Percentiles rank a stretch among this genome's conserved stretches.
phyloP scores from a whole-genome alignment of 2,797 vertebrate species.

The Taeniopygia guttata region DNA sequence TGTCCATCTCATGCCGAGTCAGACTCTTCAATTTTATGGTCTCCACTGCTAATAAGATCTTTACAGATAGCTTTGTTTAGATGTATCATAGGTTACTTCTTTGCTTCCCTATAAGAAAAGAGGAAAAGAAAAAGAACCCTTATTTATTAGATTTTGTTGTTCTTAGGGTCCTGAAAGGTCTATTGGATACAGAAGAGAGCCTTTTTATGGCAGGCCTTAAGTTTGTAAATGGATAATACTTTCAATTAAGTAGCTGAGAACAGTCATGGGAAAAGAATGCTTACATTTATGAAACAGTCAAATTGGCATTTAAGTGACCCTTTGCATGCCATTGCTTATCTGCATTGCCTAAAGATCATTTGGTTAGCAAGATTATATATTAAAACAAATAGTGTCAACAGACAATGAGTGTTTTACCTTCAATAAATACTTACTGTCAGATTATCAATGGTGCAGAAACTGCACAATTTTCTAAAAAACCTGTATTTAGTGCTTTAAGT shows the following conservation, averaged over 20 bases:
- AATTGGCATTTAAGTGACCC: conserved; percentile 84
- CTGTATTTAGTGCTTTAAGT: conserved; percentile 75
- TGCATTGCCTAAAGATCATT: conserved; percentile 78
- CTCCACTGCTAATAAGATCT: conserved; percentile 60
- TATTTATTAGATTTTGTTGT: conserved; percentile 81
- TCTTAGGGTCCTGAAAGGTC: conserved; percentile 75
- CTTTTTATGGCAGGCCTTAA: conserved; percentile 73
- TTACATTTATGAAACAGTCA: conserved; percentile 78
- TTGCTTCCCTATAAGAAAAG: conserved; percentile 52
- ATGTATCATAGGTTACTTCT: conserved; percentile 54
- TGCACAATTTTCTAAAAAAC: conserved; percentile 63
- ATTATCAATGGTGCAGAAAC: conserved; percentile 81
- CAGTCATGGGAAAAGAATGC: conserved; percentile 79
- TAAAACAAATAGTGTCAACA: conserved; percentile 82
- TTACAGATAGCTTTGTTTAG: conserved; percentile 71
- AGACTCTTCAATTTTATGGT: conserved; percentile 59
- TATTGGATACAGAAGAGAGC: conserved; percentile 72
- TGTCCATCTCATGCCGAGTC: conserved; percentile 27
- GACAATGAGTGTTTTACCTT: conserved; percentile 81
- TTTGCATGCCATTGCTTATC: conserved; percentile 82
- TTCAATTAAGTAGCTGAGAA: conserved; percentile 76
- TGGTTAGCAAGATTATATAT: conserved; percentile 83
- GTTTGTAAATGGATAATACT: conserved; percentile 79
- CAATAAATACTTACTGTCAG: conserved; percentile 86
- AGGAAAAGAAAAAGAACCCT: conserved; percentile 40